phyloP scores from a whole-genome alignment of 92 coral and sea anemone genomes.

The Nematostella vectensis region DNA sequence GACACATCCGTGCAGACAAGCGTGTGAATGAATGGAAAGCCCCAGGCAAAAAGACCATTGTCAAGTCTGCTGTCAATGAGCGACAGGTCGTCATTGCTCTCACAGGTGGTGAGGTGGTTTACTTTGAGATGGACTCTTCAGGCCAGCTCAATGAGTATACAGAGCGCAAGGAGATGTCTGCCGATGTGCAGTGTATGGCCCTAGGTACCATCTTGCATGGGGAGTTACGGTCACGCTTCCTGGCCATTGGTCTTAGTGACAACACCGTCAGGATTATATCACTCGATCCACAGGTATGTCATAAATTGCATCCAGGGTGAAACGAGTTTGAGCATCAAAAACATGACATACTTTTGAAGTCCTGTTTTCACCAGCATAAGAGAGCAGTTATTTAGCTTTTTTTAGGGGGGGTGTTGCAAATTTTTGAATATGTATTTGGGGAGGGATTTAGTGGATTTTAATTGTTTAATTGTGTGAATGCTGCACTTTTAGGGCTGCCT shows the following conservation, averaged over 20 bases:
- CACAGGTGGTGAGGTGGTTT: conserved; percentile 88
- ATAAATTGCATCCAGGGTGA: not conserved
- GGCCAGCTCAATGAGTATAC: conserved; percentile 99
- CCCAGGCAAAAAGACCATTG: conserved; percentile 94
- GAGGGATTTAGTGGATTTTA: too few relatives aligned
- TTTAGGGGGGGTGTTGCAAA: too few relatives aligned
- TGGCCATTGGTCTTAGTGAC: conserved; percentile 95
- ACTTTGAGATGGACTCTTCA: conserved; percentile 68
- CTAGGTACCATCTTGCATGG: conserved; percentile 94
- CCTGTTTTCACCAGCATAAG: too few relatives aligned
- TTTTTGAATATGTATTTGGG: too few relatives aligned
- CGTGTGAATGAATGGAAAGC: conserved; percentile 99
- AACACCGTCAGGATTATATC: conserved; percentile 96
- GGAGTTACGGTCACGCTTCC: conserved; percentile 89
- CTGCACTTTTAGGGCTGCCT: too few relatives aligned
- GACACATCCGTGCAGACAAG: conserved; percentile 97
- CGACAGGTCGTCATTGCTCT: conserved; percentile 98
- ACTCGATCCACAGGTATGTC: conserved; percentile 80
- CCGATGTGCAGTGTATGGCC: conserved; percentile 98
- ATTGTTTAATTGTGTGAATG: too few relatives aligned
- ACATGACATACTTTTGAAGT: too few relatives aligned
- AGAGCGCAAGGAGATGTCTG: conserved; percentile 96
- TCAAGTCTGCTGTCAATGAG: conserved; percentile 90
- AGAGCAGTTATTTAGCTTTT: too few relatives aligned
- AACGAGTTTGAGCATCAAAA: too few relatives aligned